Conservation (phyloP, 2,888 invertebrate species). For the Phorcus lineatus region DNA sequence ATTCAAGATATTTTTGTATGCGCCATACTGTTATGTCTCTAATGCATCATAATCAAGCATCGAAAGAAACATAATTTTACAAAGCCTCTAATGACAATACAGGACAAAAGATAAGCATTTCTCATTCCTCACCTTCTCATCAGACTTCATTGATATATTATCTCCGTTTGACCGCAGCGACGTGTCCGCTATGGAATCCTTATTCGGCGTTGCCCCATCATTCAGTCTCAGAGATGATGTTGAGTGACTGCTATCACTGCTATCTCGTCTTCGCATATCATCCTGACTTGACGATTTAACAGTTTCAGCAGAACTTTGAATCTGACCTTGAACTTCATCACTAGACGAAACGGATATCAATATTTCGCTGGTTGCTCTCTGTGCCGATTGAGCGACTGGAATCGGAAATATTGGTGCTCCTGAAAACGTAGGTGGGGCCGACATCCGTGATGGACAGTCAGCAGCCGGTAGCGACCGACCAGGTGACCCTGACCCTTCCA, state of each 20-base stretch:
- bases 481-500: slow-evolving; percentile 2
- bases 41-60: no score
- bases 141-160: slow-evolving; percentile 41
- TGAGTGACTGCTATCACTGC: slow-evolving; percentile 53
- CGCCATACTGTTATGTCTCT: no score
- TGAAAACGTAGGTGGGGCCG: neutral
- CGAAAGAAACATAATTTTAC: no score
- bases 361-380: neutral
- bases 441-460: neutral
- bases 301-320: slow-evolving; percentile 8
- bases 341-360: slow-evolving; percentile 5
- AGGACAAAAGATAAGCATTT: no score
- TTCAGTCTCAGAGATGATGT: slow-evolving; percentile 38
- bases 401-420: neutral
- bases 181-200: slow-evolving; percentile 33
- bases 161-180: slow-evolving; percentile 44
- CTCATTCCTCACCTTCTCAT: slow-evolving; percentile 53
- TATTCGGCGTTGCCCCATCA: slow-evolving; percentile 24
- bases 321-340: slow-evolving; percentile 15
- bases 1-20: no score
- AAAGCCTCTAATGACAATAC: no score
- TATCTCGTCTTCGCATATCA: slow-evolving; percentile 39
- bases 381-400: neutral
- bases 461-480: neutral
- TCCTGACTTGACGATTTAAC: neutral